Percentiles rank a stretch among this genome's conserved stretches.
Evolutionary conservation across 2,797 vertebrate genomes (phyloP).

Genomic region (Amazona finschi): DNA sequence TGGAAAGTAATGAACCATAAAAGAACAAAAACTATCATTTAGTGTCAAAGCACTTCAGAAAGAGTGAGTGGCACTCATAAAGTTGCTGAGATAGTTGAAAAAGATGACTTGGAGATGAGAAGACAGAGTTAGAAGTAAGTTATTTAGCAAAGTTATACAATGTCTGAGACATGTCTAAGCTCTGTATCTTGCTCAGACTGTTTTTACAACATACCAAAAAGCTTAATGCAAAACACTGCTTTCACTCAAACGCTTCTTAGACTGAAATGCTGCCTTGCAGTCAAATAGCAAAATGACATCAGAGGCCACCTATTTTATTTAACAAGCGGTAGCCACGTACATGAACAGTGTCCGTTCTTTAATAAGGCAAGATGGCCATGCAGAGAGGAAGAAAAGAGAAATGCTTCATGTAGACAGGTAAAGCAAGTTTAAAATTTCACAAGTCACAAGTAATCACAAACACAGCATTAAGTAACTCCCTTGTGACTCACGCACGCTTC

Average conservation of each 20-base stretch:
- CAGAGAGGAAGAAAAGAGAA: background rate
- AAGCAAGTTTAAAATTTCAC: slow-evolving; percentile 36
- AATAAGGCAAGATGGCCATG: background rate
- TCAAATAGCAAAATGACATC: background rate
- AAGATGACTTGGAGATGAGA: background rate
- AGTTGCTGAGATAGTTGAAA: background rate
- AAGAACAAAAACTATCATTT: background rate
- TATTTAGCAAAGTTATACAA: background rate
- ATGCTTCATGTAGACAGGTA: background rate
- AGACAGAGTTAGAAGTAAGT: background rate
- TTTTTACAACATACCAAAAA: background rate
- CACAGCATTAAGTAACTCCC: background rate
- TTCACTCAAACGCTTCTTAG: background rate
- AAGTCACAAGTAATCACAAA: slow-evolving; percentile 22
- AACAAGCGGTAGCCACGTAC: background rate
- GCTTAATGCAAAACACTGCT: background rate
- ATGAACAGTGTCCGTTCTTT: background rate
- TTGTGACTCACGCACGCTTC: slow-evolving; percentile 11
- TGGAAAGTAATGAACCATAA: background rate
- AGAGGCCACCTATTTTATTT: background rate
- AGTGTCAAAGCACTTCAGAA: background rate
- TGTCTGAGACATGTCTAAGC: background rate
- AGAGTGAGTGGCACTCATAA: background rate
- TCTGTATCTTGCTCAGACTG: background rate
- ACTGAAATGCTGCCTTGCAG: background rate